Evolutionary conservation across 2,113 vertebrate species (phyloP).

Genomic region (Falcunculus frontatus): DNA sequence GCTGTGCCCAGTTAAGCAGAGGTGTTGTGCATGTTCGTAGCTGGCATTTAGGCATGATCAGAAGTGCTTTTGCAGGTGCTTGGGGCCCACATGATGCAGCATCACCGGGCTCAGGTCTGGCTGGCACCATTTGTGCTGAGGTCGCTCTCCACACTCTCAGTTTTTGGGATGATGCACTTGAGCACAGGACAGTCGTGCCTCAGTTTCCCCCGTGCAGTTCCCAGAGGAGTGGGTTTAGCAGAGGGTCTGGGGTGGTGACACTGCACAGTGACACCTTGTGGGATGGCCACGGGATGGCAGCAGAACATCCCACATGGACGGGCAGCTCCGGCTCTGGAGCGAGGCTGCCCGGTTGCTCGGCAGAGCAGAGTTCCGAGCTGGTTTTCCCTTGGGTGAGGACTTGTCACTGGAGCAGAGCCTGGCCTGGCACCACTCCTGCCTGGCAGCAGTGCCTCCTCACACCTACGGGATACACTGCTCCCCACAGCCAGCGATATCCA

Average conservation of each 20-base stretch:
- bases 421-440: background rate
- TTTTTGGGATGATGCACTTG: background rate
- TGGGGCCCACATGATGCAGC: rapidly evolving
- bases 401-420: background rate
- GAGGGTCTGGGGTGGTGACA: background rate
- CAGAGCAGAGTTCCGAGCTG: background rate
- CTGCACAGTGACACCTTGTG: background rate
- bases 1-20: background rate
- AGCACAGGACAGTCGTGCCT: background rate
- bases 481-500: background rate
- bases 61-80: background rate
- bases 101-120: background rate
- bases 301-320: background rate
- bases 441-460: background rate
- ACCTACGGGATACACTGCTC: rapidly evolving
- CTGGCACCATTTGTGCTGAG: background rate
- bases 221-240: background rate
- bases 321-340: rapidly evolving
- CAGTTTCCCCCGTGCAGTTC: background rate
- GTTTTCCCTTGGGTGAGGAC: background rate
- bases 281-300: constrained; percentile 20
- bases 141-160: rapidly evolving
- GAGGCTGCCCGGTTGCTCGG: rapidly evolving
- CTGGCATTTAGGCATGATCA: background rate
- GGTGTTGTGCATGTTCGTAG: background rate